phyloP scores from a whole-genome alignment of 2,797 vertebrate genomes.

The Danio tinwini region DNA sequence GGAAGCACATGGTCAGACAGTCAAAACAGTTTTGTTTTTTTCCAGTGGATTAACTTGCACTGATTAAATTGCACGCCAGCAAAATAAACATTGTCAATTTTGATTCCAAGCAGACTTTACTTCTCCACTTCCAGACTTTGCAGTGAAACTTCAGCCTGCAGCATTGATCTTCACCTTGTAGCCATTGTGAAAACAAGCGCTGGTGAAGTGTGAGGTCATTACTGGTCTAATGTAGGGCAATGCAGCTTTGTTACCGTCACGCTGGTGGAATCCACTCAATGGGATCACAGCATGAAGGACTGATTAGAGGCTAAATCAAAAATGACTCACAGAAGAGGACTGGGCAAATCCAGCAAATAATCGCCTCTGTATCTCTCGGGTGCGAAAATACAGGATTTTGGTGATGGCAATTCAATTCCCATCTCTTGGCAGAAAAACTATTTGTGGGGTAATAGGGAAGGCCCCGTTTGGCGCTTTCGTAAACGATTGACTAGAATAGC shows the following conservation, averaged over 20 bases:
- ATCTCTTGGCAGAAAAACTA: slow-evolving; percentile 29
- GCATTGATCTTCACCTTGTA: slow-evolving; percentile 25
- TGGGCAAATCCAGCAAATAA: slow-evolving; percentile 47
- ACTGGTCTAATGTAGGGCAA: slow-evolving; percentile 43
- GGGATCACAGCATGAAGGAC: slow-evolving; percentile 61
- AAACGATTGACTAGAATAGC: slow-evolving; percentile 9
- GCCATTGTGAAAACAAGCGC: slow-evolving; percentile 20
- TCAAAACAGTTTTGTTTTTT: too few species aligned
- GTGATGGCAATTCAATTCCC: slow-evolving; percentile 23
- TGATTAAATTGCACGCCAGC: too few species aligned
- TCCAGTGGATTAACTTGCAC: too few species aligned
- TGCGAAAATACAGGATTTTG: slow-evolving; percentile 34
- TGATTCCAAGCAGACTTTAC: not conserved
- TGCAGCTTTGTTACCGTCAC: slow-evolving; percentile 32
- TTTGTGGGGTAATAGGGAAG: slow-evolving; percentile 32
- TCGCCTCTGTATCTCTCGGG: slow-evolving; percentile 27
- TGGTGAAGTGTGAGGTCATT: slow-evolving; percentile 27
- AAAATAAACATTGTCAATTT: too few species aligned
- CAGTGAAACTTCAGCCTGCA: not conserved
- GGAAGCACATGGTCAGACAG: not conserved
- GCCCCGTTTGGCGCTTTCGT: slow-evolving; percentile 20
- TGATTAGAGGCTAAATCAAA: slow-evolving; percentile 69
- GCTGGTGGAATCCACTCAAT: slow-evolving; percentile 48
- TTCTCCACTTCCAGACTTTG: not conserved
- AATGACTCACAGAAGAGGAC: slow-evolving; percentile 38